Evolutionary conservation across 2,888 invertebrate genomes (phyloP).

Genomic region (Volucella inanis): DNA sequence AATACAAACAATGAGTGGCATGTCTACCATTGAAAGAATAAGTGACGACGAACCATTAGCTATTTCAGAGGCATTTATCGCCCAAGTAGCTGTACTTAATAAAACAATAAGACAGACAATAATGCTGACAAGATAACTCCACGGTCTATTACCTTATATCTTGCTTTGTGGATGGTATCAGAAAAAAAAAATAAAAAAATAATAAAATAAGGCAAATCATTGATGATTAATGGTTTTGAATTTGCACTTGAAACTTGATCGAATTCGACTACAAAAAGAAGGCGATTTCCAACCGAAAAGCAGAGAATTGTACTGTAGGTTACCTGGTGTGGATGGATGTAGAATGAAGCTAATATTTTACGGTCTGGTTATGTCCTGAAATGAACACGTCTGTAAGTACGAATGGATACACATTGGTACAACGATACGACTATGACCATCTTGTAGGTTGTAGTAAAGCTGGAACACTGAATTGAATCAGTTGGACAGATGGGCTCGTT

Average conservation of each 20-base stretch:
- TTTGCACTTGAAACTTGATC: constrained; percentile 56
- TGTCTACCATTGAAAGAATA: too few relatives aligned
- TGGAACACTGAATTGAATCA: not conserved
- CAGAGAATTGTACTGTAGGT: constrained; percentile 9
- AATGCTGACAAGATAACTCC: constrained; percentile 3
- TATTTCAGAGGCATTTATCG: constrained; percentile 9
- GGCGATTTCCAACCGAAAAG: constrained; percentile 2
- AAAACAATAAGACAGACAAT: not conserved
- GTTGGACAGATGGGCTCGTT: not conserved
- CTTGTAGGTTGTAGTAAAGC: not conserved
- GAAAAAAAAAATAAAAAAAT: too few relatives aligned
- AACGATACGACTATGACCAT: not conserved
- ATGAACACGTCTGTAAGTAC: constrained; percentile 10
- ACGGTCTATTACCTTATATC: constrained; percentile 2
- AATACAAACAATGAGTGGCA: too few relatives aligned
- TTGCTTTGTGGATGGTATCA: not conserved
- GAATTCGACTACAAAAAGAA: not conserved
- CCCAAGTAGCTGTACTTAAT: constrained; percentile 2
- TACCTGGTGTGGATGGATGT: constrained; percentile 54
- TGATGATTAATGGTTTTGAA: constrained; percentile 55
- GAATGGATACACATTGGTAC: not conserved
- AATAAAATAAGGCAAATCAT: not conserved
- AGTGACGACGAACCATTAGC: not conserved
- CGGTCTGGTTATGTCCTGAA: constrained; percentile 56
- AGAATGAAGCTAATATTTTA: constrained; percentile 66